phyloP scores from a whole-genome alignment of 2,113 vertebrate genomes.

The Pavo muticus region DNA sequence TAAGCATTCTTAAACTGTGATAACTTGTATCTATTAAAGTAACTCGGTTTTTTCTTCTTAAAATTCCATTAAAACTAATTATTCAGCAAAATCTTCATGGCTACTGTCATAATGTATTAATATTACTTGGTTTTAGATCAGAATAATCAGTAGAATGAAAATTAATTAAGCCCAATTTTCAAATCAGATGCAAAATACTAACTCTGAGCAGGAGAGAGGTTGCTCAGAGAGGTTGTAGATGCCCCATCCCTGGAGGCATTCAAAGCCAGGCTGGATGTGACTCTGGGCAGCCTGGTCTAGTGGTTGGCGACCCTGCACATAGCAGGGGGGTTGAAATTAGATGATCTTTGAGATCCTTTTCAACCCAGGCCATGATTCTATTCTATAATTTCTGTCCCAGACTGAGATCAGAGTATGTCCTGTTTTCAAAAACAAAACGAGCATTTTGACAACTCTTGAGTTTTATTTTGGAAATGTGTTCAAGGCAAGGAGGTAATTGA shows the following conservation, averaged over 20 bases:
- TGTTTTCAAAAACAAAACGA: not conserved
- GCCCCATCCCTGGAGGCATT: no score
- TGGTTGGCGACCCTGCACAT: no score
- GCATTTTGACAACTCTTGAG: not conserved
- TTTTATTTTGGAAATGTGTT: not conserved
- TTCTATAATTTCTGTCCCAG: not conserved
- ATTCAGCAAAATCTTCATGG: slow-evolving; percentile 11
- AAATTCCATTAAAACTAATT: not conserved
- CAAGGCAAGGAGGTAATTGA: not conserved
- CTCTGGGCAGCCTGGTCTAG: no score
- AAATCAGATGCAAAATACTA: not conserved
- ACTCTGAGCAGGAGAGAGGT: not conserved
- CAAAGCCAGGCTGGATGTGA: no score
- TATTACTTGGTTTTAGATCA: not conserved
- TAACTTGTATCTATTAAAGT: not conserved
- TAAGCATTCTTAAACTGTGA: not conserved
- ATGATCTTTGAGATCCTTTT: no score
- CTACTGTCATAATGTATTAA: not conserved
- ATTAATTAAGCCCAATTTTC: not conserved
- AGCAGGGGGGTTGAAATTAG: no score
- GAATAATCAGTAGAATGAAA: not conserved
- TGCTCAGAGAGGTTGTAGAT: no score
- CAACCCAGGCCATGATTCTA: no score
- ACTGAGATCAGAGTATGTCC: accelerated
- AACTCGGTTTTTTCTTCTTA: not conserved